A percentile compares a stretch with the other conserved stretches of the same genome.
Conservation (phyloP, 2,888 invertebrate genomes). For the Gymnocheta viridis region DNA sequence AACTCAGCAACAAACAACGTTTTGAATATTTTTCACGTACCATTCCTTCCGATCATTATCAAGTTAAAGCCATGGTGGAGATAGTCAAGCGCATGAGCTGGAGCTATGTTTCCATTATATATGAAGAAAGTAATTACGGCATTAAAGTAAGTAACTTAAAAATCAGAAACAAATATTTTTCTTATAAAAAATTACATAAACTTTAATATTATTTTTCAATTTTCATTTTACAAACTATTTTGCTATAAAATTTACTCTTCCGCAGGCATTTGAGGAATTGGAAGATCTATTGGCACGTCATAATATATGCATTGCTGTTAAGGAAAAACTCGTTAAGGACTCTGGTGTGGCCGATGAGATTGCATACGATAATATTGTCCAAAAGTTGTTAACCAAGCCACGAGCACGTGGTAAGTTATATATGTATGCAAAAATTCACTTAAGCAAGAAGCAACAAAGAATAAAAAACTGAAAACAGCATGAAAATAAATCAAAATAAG, state of each 20-base stretch:
- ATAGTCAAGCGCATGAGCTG: conserved; percentile 93
- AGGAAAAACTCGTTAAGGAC: conserved; percentile 96
- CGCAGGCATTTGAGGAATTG: conserved; percentile 95
- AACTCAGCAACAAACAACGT: conserved; percentile 95
- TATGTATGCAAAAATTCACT: conserved; percentile 1
- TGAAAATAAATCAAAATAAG: background rate
- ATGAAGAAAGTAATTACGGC: conserved; percentile 97
- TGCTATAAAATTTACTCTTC: conserved; percentile 34
- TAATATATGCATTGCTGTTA: conserved; percentile 96
- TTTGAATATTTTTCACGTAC: conserved; percentile 97
- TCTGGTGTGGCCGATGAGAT: conserved; percentile 95
- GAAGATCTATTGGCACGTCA: conserved; percentile 91
- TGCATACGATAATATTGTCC: conserved; percentile 94
- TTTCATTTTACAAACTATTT: conserved; percentile 2
- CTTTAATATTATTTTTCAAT: background rate
- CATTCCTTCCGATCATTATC: conserved; percentile 96
- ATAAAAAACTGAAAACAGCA: background rate
- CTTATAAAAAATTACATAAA: background rate
- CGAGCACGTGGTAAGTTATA: conserved; percentile 90
- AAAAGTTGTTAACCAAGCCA: conserved; percentile 91
- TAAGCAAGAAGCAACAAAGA: background rate
- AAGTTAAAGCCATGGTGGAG: conserved; percentile 97
- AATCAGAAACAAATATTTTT: too few relatives aligned
- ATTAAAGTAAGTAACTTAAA: conserved; percentile 87
- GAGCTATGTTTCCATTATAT: conserved; percentile 97